These are phyloP conservation scores for Mechanitis mazaeus DNA, from an alignment of 2,888 invertebrate species.

Conservation along the genomic window DNA sequence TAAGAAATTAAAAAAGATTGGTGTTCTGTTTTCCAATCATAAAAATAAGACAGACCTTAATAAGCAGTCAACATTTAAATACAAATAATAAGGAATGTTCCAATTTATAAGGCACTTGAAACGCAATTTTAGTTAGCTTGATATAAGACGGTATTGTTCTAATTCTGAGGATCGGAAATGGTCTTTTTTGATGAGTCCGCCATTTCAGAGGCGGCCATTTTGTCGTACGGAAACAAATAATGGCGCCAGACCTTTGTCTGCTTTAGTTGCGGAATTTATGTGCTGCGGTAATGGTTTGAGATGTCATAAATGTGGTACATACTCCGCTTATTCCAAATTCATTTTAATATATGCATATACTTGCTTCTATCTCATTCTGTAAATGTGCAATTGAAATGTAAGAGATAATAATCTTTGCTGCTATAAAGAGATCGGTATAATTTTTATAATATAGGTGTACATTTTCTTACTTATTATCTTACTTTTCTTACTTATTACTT, in stretches of 20 bases:
- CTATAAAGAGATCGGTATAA: no score
- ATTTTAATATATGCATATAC: no score
- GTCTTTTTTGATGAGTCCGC: conserved; percentile 29
- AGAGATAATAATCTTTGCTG: no score
- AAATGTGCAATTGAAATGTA: no score
- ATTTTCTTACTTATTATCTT: no score
- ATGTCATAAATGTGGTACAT: conserved; percentile 26
- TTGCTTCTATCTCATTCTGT: no score
- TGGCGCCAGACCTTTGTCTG: conserved; percentile 43
- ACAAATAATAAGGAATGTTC: neutral
- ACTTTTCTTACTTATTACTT: neutral
- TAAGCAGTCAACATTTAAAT: no score
- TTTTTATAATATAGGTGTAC: no score
- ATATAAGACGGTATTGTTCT: conserved; percentile 10
- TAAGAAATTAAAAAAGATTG: no score
- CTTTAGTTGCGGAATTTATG: conserved; percentile 36
- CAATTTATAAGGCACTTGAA: neutral
- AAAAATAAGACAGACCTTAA: no score
- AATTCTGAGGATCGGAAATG: conserved; percentile 15
- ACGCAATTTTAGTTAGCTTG: conserved; percentile 1
- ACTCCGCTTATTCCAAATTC: neutral
- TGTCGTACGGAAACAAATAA: conserved; percentile 43
- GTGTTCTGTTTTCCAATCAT: no score
- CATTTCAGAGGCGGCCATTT: conserved; percentile 44
- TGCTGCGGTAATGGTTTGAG: conserved; percentile 32